A percentile compares a stretch with the other conserved stretches of the same genome.
Conservation (phyloP, 2,113 vertebrate genomes). For the Leptobrachium leishanense region DNA sequence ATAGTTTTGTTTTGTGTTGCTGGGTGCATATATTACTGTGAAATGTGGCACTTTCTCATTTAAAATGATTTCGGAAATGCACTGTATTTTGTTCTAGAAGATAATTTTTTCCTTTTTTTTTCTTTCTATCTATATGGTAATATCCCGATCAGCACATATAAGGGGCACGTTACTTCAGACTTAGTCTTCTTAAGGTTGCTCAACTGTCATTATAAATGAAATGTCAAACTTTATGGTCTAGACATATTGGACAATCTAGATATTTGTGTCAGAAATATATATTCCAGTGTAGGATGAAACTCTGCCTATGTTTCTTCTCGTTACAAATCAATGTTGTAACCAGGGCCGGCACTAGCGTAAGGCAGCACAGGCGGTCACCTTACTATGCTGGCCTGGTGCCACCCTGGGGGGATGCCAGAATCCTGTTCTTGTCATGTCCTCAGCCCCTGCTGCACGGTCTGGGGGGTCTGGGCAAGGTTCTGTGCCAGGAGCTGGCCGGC, state of each 20-base stretch:
- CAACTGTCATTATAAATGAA: constrained; percentile 12
- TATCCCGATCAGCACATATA: neutral
- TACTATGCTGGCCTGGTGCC: too few species aligned
- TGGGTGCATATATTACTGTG: too few species aligned
- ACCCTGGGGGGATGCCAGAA: too few species aligned
- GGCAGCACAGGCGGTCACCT: too few species aligned
- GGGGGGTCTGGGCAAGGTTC: too few species aligned
- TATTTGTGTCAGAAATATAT: neutral
- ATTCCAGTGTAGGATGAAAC: neutral
- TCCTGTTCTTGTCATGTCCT: too few species aligned
- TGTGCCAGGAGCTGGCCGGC: too few species aligned
- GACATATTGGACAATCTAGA: neutral
- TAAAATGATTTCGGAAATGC: neutral
- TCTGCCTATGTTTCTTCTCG: too few species aligned
- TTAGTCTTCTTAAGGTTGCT: constrained; percentile 7
- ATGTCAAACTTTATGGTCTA: constrained; percentile 3
- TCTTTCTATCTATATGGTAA: constrained; percentile 22
- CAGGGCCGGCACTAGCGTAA: too few species aligned
- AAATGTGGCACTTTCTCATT: neutral
- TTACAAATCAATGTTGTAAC: too few species aligned
- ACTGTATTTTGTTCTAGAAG: neutral
- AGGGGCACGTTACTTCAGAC: neutral
- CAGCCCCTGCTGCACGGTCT: too few species aligned
- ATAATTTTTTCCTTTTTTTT: constrained; percentile 1
- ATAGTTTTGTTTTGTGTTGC: too few species aligned